Conservation (phyloP, 2,888 invertebrate genomes). For the Andrena haemorrhoa region DNA sequence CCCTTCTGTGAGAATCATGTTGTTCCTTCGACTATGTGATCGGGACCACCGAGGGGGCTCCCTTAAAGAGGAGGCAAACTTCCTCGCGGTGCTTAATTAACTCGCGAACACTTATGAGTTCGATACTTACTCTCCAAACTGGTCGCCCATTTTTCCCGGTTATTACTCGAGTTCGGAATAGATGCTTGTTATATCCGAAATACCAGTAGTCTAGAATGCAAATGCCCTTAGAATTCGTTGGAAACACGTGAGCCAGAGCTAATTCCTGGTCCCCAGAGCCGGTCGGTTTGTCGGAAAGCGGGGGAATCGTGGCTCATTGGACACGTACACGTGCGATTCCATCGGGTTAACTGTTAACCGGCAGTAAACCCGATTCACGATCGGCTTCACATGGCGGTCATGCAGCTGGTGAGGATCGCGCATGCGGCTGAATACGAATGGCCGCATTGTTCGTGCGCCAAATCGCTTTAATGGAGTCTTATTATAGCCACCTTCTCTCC, state of each 20-base stretch:
- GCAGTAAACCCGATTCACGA: conserved; percentile 74
- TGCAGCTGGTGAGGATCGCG: conserved; percentile 67
- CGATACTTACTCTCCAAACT: too few species aligned
- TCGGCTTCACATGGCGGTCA: conserved; percentile 73
- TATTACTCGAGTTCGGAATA: too few species aligned
- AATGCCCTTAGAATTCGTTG: not conserved
- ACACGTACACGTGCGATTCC: conserved; percentile 70
- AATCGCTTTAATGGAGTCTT: conserved; percentile 71
- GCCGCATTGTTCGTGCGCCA: conserved; percentile 68
- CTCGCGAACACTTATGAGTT: too few species aligned
- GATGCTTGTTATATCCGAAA: too few species aligned
- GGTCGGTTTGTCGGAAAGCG: conserved; percentile 34
- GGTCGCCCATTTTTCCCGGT: too few species aligned
- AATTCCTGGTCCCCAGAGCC: conserved; percentile 30
- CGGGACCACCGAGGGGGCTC: too few species aligned
- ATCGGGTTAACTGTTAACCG: conserved; percentile 70
- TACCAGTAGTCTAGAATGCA: not conserved
- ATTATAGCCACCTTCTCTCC: conserved; percentile 63
- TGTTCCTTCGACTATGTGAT: too few species aligned
- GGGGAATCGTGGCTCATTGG: conserved; percentile 68
- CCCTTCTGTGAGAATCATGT: too few species aligned
- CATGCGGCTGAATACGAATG: conserved; percentile 71
- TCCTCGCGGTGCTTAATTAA: too few species aligned
- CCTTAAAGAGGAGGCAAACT: too few species aligned
- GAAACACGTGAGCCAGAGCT: not conserved